Evolutionary conservation across 2,113 vertebrate species (phyloP).

Genomic region (Oncorhynchus clarkii): DNA sequence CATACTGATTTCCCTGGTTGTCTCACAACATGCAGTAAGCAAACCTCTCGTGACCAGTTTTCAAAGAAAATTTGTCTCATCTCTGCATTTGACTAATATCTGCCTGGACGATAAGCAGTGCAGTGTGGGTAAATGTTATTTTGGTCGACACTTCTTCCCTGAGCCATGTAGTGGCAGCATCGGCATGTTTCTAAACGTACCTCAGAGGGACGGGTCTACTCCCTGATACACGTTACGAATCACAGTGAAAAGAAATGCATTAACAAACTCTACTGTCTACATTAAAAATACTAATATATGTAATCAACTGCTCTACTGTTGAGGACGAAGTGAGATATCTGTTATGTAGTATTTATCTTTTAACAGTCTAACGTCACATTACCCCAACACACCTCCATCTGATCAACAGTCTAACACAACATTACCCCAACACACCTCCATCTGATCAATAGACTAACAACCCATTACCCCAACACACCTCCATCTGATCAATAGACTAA

Average conservation of each 20-base stretch:
- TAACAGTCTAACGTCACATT: no score
- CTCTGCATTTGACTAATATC: no score
- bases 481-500: background rate
- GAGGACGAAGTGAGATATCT: no score
- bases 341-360: no score
- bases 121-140: no score
- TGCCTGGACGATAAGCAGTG: background rate
- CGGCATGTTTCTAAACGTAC: conserved; percentile 17
- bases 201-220: background rate
- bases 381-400: no score
- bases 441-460: background rate
- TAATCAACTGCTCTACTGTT: background rate
- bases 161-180: conserved; percentile 54
- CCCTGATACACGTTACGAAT: background rate
- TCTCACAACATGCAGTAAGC: background rate
- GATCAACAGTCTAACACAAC: no score
- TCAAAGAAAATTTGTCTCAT: background rate
- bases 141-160: conserved; percentile 33
- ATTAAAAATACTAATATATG: background rate
- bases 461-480: background rate
- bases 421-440: no score
- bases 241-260: background rate
- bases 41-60: background rate
- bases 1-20: no score
- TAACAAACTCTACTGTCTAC: background rate